Evolutionary conservation across 2,113 vertebrate genomes (phyloP).

Genomic region (Narcine bancroftii): DNA sequence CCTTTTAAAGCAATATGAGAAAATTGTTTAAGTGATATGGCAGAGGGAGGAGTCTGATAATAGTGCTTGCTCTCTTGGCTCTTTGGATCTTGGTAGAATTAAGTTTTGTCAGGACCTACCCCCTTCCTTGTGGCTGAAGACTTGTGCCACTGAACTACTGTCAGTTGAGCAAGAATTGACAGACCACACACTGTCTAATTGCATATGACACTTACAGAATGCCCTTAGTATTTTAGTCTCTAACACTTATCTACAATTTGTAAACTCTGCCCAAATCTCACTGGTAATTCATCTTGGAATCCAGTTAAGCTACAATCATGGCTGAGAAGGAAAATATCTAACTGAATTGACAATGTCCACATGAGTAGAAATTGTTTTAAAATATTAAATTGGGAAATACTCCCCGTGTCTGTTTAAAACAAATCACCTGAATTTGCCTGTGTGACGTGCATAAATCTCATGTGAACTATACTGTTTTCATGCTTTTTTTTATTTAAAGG

Average conservation of each 20-base stretch:
- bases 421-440: slow-evolving; percentile 5
- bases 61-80: neutral
- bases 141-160: neutral
- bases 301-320: neutral
- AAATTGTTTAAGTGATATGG: neutral
- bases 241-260: neutral
- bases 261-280: neutral
- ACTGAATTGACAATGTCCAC: neutral
- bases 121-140: neutral
- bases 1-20: neutral
- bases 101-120: neutral
- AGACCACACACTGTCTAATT: neutral
- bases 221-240: slow-evolving; percentile 1
- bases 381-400: neutral
- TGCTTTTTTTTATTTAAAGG: neutral
- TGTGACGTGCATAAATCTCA: slow-evolving; percentile 6
- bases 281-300: neutral
- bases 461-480: slow-evolving; percentile 11
- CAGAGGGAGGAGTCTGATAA: neutral
- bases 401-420: neutral
- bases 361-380: neutral
- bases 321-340: neutral
- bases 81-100: neutral
- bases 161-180: neutral
- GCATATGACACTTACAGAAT: neutral